phyloP scores from a whole-genome alignment of 2,888 invertebrate species.

The Acanthococcus lagerstroemiae region DNA sequence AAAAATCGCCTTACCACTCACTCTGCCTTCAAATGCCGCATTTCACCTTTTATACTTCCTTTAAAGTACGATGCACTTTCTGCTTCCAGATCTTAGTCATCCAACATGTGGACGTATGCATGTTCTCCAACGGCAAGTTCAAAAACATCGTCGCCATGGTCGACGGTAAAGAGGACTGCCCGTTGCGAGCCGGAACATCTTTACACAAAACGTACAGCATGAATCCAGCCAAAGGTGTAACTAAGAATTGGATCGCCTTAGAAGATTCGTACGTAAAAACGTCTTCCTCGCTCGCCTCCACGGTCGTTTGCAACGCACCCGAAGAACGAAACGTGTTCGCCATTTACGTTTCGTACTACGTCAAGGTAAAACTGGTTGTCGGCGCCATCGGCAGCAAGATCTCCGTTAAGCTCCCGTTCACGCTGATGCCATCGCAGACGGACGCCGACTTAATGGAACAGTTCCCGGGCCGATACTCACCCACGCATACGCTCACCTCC shows the following conservation, averaged over 20 bases:
- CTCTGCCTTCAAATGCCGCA: too few species aligned
- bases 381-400: slow-evolving; percentile 73
- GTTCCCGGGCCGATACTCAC: neutral
- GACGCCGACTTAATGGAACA: slow-evolving; percentile 1
- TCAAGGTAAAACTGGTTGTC: slow-evolving; percentile 69
- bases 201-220: slow-evolving; percentile 56
- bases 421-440: slow-evolving; percentile 58
- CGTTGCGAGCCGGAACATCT: slow-evolving; percentile 52
- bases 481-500: neutral
- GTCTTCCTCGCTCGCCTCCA: slow-evolving; percentile 50
- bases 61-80: neutral
- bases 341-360: slow-evolving; percentile 83
- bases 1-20: too few species aligned
- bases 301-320: slow-evolving; percentile 49
- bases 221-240: slow-evolving; percentile 63
- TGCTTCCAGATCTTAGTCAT: slow-evolving; percentile 61
- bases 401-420: slow-evolving; percentile 69
- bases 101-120: slow-evolving; percentile 85
- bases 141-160: slow-evolving; percentile 75
- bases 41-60: too few species aligned
- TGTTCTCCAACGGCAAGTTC: slow-evolving; percentile 90
- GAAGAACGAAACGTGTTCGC: slow-evolving; percentile 79
- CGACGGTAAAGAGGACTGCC: slow-evolving; percentile 53
- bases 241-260: slow-evolving; percentile 85
- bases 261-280: slow-evolving; percentile 57